phyloP scores from a whole-genome alignment of 2,797 vertebrate species.

The Octomys mimax region DNA sequence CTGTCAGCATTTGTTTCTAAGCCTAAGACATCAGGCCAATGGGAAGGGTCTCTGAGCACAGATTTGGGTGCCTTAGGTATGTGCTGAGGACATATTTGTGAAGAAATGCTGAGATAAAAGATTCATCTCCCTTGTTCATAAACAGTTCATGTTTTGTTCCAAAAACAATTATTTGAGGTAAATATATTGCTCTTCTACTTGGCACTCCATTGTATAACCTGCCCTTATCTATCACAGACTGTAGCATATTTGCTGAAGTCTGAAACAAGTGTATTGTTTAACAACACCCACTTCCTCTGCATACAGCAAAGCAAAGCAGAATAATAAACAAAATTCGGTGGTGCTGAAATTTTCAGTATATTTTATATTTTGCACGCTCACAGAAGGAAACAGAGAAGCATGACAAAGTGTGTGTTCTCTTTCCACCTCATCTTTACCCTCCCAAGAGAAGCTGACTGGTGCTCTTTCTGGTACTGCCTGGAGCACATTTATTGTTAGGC shows the following conservation, averaged over 20 bases:
- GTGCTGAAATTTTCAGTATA: background rate
- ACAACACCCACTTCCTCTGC: background rate
- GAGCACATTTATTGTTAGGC: background rate
- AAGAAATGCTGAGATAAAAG: background rate
- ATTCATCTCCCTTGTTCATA: background rate
- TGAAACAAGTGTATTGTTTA: background rate
- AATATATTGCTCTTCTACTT: background rate
- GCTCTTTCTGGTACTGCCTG: background rate
- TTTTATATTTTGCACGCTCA: background rate
- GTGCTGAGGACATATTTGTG: constrained; percentile 53
- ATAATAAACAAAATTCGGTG: too few relatives aligned
- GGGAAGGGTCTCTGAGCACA: constrained; percentile 74
- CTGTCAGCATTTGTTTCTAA: constrained; percentile 84
- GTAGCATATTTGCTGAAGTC: background rate
- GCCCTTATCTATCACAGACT: background rate
- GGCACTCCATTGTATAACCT: background rate
- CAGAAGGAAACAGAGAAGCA: background rate
- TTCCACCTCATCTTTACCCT: background rate
- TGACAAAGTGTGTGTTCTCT: background rate
- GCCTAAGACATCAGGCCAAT: constrained; percentile 68
- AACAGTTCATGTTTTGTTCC: background rate
- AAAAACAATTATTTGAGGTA: background rate
- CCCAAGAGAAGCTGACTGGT: background rate
- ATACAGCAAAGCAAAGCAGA: background rate
- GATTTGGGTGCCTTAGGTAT: constrained; percentile 74